Evolutionary conservation across 1,140 invertebrate genomes (phyloP).

Genomic region (Drosophila prosaltans): DNA sequence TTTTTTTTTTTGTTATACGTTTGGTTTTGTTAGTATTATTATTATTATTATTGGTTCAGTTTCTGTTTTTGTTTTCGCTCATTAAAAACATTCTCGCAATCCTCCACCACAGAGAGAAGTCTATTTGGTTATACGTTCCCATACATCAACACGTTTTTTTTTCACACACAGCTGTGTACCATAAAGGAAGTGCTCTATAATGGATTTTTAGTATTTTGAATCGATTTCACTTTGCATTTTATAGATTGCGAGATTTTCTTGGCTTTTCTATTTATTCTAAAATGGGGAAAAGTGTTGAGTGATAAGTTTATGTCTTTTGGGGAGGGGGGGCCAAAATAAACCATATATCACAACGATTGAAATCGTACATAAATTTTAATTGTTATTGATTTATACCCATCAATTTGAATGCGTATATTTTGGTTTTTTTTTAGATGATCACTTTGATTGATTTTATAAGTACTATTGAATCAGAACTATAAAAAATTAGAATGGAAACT

Average conservation of each 20-base stretch:
- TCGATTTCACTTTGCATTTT: slow-evolving; percentile 51
- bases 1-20: slow-evolving; percentile 51
- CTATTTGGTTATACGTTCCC: slow-evolving; percentile 58
- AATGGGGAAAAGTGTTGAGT: slow-evolving; percentile 31
- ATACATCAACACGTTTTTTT: slow-evolving; percentile 65
- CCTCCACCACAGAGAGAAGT: not conserved
- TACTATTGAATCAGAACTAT: no score
- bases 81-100: slow-evolving; percentile 46
- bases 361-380: slow-evolving; percentile 39
- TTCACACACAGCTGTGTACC: slow-evolving; percentile 62
- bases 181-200: slow-evolving; percentile 71
- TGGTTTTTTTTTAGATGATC: not conserved
- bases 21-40: slow-evolving; percentile 3
- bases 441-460: not conserved
- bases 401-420: slow-evolving; percentile 34
- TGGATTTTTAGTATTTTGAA: slow-evolving; percentile 39
- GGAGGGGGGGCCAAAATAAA: slow-evolving; percentile 54
- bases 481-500: not conserved
- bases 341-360: slow-evolving; percentile 53
- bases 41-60: slow-evolving; percentile 1
- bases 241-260: slow-evolving; percentile 12
- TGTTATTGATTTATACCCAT: slow-evolving; percentile 58
- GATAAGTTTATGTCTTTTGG: slow-evolving; percentile 61
- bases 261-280: not conserved
- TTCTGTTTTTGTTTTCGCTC: slow-evolving; percentile 39